A percentile compares a stretch with the other conserved stretches of the same genome.
Conservation (phyloP, 2,113 vertebrate species). For the Corythoichthys haematopterus region DNA sequence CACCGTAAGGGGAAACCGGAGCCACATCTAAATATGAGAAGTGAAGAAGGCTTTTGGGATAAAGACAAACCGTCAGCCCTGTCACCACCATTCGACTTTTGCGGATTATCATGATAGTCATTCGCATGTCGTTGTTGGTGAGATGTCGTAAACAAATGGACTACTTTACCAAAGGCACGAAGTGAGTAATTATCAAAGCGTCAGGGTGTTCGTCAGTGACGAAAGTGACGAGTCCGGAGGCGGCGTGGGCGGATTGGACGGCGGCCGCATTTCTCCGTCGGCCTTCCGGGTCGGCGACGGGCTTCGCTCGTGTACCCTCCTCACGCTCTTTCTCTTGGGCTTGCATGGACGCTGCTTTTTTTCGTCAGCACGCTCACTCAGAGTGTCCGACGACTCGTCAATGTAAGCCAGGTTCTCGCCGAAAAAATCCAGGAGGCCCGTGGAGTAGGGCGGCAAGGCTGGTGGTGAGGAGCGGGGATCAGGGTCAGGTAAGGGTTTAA, state of each 20-base stretch:
- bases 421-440: slow-evolving; percentile 75
- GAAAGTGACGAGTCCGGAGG: slow-evolving; percentile 52
- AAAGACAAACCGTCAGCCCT: neutral
- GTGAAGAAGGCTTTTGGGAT: neutral
- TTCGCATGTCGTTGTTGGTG: neutral
- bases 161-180: neutral
- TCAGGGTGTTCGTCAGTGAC: slow-evolving; percentile 23
- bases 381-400: slow-evolving; percentile 84
- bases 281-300: slow-evolving; percentile 30
- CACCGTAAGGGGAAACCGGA: no score
- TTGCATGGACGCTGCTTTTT: slow-evolving; percentile 47
- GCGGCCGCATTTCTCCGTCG: slow-evolving; percentile 60
- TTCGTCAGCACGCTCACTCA: slow-evolving; percentile 69
- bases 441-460: neutral
- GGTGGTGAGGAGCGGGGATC: slow-evolving; percentile 2
- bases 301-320: slow-evolving; percentile 46
- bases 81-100: neutral
- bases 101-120: neutral
- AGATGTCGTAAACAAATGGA: neutral
- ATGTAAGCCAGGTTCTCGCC: slow-evolving; percentile 86
- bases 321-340: slow-evolving; percentile 63
- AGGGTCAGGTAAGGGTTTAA: neutral
- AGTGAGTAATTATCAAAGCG: slow-evolving; percentile 26
- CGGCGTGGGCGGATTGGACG: slow-evolving; percentile 68
- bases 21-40: no score